Conservation (phyloP, 1,140 invertebrate genomes). For the Lepidurus couesii region DNA sequence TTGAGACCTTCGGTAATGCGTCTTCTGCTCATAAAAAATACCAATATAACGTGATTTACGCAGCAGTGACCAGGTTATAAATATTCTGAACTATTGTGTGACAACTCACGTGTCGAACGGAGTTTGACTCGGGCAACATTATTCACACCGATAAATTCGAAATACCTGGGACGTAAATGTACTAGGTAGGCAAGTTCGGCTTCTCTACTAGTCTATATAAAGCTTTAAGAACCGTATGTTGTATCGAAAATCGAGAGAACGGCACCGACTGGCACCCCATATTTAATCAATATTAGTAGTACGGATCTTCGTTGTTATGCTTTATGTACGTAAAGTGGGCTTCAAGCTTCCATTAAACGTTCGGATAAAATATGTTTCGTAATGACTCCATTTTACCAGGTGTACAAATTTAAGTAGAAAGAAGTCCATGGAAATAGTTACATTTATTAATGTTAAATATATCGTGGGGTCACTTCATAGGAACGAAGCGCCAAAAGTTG, state of each 20-base stretch:
- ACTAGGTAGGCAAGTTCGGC: neutral
- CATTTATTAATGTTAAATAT: too few relatives aligned
- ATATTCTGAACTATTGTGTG: neutral
- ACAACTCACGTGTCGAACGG: neutral
- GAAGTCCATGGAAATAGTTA: too few relatives aligned
- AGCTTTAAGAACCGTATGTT: neutral
- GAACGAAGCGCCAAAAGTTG: too few relatives aligned
- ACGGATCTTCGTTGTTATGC: neutral
- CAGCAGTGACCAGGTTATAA: neutral
- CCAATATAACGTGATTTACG: neutral
- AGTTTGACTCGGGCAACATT: neutral
- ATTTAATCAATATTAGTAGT: neutral
- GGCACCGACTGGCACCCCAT: neutral
- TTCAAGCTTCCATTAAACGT: too few relatives aligned
- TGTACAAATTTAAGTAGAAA: too few relatives aligned
- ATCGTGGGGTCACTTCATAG: too few relatives aligned
- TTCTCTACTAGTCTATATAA: neutral
- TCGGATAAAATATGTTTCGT: too few relatives aligned
- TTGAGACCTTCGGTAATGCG: conserved; percentile 31
- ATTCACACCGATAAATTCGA: neutral
- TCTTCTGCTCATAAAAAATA: neutral
- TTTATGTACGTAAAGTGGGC: too few relatives aligned
- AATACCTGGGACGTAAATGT: neutral
- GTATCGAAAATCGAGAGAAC: neutral
- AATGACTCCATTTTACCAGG: too few relatives aligned